Percentiles rank a stretch among this genome's conserved stretches.
phyloP scores from a whole-genome alignment of 2,113 vertebrate species.

The Pollachius pollachius region DNA sequence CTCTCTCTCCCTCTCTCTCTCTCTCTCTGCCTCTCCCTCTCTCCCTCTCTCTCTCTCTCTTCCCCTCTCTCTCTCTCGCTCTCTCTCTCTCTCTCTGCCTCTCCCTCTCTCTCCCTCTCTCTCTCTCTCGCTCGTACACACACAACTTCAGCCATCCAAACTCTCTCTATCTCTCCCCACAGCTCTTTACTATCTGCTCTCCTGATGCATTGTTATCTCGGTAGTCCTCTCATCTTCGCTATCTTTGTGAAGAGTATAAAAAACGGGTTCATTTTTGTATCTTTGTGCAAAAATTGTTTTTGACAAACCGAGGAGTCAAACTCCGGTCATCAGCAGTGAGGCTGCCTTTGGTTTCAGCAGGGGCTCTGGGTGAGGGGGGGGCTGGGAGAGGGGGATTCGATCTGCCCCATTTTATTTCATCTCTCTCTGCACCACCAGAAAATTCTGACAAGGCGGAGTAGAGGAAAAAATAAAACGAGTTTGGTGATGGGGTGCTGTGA shows the following conservation, averaged over 20 bases:
- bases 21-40: too few relatives aligned
- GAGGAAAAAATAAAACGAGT: constrained; percentile 8
- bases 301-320: constrained; percentile 68
- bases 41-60: neutral
- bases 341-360: constrained; percentile 45
- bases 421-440: constrained; percentile 32
- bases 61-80: constrained; percentile 4
- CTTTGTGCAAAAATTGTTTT: constrained; percentile 6
- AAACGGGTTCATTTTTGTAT: constrained; percentile 51
- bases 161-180: neutral
- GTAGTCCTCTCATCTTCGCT: neutral
- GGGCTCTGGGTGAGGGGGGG: constrained; percentile 22
- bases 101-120: too few relatives aligned
- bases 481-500: constrained; percentile 40
- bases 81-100: neutral
- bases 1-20: neutral
- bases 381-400: constrained; percentile 18
- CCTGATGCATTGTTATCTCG: neutral
- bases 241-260: constrained; percentile 24
- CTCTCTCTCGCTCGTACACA: neutral
- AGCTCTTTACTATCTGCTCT: neutral
- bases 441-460: constrained; percentile 43
- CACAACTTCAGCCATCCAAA: too few relatives aligned
- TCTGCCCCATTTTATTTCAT: constrained; percentile 64
- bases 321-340: constrained; percentile 62